phyloP scores from a whole-genome alignment of 2,888 invertebrate genomes.

The Drosophila pseudotakahashii region DNA sequence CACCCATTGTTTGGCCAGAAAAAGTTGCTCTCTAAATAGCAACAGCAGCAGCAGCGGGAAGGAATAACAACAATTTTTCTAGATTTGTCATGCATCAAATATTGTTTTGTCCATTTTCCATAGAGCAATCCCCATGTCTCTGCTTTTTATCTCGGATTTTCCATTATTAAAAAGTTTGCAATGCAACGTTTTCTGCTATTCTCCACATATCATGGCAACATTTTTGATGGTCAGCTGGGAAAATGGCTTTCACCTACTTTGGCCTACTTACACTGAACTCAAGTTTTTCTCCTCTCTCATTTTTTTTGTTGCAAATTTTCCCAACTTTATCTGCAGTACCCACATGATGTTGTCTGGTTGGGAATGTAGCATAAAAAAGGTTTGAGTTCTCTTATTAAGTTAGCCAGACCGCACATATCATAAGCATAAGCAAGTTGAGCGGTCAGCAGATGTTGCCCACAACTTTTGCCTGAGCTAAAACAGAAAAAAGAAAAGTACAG shows the following conservation, averaged over 20 bases:
- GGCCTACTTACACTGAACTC: slow-evolving; percentile 31
- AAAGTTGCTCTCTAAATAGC: slow-evolving; percentile 10
- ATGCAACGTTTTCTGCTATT: slow-evolving; percentile 39
- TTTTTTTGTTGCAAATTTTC: slow-evolving; percentile 4
- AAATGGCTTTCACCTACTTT: slow-evolving; percentile 30
- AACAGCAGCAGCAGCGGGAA: background rate
- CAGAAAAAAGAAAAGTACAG: slow-evolving; percentile 1
- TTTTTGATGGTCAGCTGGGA: slow-evolving; percentile 34
- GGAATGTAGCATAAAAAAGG: background rate
- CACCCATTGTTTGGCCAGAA: slow-evolving; percentile 27
- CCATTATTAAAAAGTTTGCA: slow-evolving; percentile 74
- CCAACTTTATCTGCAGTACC: slow-evolving; percentile 18
- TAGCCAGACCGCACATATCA: slow-evolving; percentile 21
- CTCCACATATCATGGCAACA: slow-evolving; percentile 23
- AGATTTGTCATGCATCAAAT: slow-evolving; percentile 64
- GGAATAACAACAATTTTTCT: slow-evolving; percentile 26
- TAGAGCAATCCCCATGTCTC: background rate
- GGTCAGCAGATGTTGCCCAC: slow-evolving; percentile 33
- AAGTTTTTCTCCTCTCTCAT: background rate
- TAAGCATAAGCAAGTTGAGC: slow-evolving; percentile 11
- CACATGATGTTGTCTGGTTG: background rate
- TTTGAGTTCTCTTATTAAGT: slow-evolving; percentile 19
- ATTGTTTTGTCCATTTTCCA: slow-evolving; percentile 50
- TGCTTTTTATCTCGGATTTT: slow-evolving; percentile 8
- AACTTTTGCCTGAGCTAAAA: slow-evolving; percentile 9